A percentile compares a stretch with the other conserved stretches of the same genome.
Conservation (phyloP, 1,140 invertebrate species). For the Thaumatotibia leucotreta region DNA sequence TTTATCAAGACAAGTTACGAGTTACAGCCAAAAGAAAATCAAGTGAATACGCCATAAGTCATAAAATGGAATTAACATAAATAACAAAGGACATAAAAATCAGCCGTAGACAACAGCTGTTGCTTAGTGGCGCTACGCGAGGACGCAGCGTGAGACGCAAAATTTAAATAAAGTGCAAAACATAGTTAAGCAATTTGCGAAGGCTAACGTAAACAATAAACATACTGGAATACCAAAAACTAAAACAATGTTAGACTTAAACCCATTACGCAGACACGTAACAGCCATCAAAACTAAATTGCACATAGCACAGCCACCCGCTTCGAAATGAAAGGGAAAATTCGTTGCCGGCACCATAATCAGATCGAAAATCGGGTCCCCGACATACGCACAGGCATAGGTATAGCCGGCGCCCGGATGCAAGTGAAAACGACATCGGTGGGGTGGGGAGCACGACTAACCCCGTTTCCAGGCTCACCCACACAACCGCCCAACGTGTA, state of each 20-base stretch:
- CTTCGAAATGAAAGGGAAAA: conserved; percentile 23
- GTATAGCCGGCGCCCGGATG: conserved; percentile 43
- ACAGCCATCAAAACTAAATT: conserved; percentile 12
- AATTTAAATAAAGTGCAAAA: background rate
- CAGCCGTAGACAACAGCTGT: background rate
- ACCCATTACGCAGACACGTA: background rate
- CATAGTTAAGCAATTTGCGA: background rate
- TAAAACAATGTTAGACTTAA: background rate
- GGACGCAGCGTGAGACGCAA: background rate
- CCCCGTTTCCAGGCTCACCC: conserved; percentile 55
- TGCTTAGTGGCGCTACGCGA: background rate
- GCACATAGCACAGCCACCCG: background rate
- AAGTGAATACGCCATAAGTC: background rate
- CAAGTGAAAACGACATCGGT: conserved; percentile 61
- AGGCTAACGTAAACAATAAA: background rate
- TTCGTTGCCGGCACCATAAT: conserved; percentile 32
- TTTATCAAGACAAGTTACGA: background rate
- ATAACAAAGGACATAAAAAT: background rate
- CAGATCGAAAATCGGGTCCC: conserved; percentile 43
- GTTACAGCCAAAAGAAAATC: background rate
- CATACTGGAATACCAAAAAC: background rate
- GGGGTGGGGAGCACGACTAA: conserved; percentile 52
- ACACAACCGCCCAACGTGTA: conserved; percentile 35
- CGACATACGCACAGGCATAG: conserved; percentile 23
- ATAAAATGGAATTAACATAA: background rate